Conservation (phyloP, 2,113 vertebrate species). For the Myodes glareolus region DNA sequence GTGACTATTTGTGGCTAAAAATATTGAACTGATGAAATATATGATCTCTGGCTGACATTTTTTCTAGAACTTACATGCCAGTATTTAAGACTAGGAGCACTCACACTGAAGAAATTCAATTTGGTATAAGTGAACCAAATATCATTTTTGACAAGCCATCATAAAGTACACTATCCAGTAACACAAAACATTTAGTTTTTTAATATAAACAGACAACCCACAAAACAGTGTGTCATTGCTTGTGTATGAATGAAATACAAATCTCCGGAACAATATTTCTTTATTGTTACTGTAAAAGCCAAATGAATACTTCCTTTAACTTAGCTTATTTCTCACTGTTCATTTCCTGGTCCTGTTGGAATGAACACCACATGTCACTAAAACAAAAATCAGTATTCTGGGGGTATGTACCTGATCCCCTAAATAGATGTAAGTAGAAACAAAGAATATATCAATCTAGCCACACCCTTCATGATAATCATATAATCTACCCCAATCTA, state of each 20-base stretch:
- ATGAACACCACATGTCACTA: constrained; percentile 29
- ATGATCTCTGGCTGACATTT: not conserved
- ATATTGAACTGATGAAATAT: constrained; percentile 6
- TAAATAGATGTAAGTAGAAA: not conserved
- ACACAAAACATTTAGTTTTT: not conserved
- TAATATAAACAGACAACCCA: not conserved
- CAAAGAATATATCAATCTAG: not conserved
- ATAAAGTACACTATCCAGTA: not conserved
- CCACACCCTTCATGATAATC: constrained; percentile 32
- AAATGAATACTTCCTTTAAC: constrained; percentile 11
- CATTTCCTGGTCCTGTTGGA: not conserved
- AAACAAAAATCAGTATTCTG: constrained; percentile 42
- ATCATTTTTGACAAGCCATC: not conserved
- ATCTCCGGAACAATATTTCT: not conserved
- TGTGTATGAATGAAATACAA: not conserved
- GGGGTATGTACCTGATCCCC: not conserved
- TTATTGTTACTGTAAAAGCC: not conserved
- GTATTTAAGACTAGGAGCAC: not conserved
- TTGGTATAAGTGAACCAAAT: not conserved
- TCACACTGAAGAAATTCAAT: not conserved
- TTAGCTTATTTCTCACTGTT: not conserved
- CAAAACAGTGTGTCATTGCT: not conserved
- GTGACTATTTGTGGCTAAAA: constrained; percentile 38
- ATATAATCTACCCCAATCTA: not conserved
- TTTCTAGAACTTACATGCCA: not conserved